Evolutionary conservation across 2,113 vertebrate genomes (phyloP).

Genomic region (Hipposideros armiger): DNA sequence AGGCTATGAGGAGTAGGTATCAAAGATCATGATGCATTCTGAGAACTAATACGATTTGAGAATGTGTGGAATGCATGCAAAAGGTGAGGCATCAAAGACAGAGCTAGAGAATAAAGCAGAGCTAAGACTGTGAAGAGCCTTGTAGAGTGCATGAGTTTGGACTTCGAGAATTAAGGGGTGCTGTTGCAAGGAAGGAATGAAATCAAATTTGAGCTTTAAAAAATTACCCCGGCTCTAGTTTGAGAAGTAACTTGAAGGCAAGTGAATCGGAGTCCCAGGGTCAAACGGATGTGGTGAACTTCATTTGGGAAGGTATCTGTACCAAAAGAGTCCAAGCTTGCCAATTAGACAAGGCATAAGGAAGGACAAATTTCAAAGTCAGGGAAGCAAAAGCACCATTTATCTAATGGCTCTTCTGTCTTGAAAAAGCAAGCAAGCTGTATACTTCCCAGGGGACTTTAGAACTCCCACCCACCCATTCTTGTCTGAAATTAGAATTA

Average conservation of each 20-base stretch:
- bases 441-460: neutral
- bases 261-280: neutral
- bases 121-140: neutral
- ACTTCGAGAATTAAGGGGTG: neutral
- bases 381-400: neutral
- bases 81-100: neutral
- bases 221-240: neutral
- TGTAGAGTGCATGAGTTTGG: neutral
- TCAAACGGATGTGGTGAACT: neutral
- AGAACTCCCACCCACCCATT: neutral
- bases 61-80: neutral
- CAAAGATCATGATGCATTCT: neutral
- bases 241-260: constrained; percentile 8
- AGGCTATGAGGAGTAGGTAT: neutral
- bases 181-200: neutral
- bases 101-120: neutral
- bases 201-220: constrained; percentile 30
- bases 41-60: neutral
- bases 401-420: neutral
- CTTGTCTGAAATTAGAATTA: neutral
- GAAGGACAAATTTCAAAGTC: constrained; percentile 1
- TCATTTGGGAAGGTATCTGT: neutral
- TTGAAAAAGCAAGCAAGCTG: neutral
- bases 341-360: neutral
- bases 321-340: neutral